Percentiles rank a stretch among this genome's conserved stretches.
These are phyloP conservation scores for Knipowitschia caucasica DNA, from an alignment of 2,797 vertebrate species.

Conservation along the genomic window DNA sequence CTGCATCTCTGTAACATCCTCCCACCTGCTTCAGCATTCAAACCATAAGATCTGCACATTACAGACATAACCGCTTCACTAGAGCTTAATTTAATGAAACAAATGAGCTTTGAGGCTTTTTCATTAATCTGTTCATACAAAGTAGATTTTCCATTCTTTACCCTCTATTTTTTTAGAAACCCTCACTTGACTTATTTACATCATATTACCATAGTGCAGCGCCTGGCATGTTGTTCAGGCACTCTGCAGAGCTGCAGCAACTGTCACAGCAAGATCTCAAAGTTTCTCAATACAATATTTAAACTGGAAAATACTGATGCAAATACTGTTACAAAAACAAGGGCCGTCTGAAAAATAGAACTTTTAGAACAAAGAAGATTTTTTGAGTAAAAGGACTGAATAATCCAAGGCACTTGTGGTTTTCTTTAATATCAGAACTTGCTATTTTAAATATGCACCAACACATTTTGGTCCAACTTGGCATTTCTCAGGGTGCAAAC, in stretches of 20 bases:
- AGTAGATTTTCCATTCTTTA: slow-evolving; percentile 12
- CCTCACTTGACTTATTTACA: slow-evolving; percentile 28
- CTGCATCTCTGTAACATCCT: slow-evolving; percentile 26
- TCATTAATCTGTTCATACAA: neutral
- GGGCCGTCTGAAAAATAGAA: too few relatives aligned
- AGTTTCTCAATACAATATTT: slow-evolving; percentile 2
- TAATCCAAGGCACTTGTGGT: too few relatives aligned
- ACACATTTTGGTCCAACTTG: too few relatives aligned
- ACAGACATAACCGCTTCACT: neutral
- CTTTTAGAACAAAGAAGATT: too few relatives aligned
- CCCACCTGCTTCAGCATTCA: slow-evolving; percentile 1
- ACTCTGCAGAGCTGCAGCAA: slow-evolving; percentile 14
- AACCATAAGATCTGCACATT: neutral
- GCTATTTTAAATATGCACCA: too few relatives aligned
- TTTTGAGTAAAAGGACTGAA: too few relatives aligned
- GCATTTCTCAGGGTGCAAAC: too few relatives aligned
- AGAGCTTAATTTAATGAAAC: neutral
- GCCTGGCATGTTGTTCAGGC: slow-evolving; percentile 34
- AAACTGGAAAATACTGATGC: neutral
- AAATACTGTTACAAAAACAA: too few relatives aligned
- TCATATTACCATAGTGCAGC: slow-evolving; percentile 55
- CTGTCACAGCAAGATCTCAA: slow-evolving; percentile 18
- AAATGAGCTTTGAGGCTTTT: neutral
- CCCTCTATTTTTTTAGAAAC: slow-evolving; percentile 31
- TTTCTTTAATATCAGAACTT: too few relatives aligned